phyloP scores from a whole-genome alignment of 2,797 vertebrate genomes.

The Pantherophis vulpinus region DNA sequence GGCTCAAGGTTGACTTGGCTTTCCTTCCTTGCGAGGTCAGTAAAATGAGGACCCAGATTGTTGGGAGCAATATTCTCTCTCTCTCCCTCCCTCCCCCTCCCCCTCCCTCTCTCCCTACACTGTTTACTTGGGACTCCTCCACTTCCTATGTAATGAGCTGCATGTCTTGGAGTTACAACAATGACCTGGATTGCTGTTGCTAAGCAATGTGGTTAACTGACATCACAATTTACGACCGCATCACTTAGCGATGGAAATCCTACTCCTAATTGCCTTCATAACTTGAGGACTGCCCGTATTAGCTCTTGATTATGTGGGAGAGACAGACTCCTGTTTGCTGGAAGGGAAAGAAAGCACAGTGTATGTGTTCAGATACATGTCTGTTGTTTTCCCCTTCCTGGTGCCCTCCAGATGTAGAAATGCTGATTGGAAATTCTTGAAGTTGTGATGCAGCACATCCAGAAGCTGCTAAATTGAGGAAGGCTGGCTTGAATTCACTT shows the following conservation, averaged over 20 bases:
- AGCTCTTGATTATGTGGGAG: neutral
- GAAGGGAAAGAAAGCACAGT: neutral
- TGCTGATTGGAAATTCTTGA: neutral
- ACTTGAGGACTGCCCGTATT: neutral
- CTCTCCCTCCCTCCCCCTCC: neutral
- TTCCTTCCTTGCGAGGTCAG: too few relatives aligned
- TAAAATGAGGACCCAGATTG: neutral
- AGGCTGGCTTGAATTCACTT: neutral
- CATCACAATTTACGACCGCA: neutral
- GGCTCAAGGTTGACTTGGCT: neutral
- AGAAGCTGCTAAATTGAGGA: neutral
- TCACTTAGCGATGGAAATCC: neutral
- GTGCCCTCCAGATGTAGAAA: neutral
- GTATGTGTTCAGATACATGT: neutral
- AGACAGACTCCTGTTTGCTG: neutral
- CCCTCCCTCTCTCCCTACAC: neutral
- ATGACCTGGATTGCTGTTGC: neutral
- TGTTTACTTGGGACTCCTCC: neutral
- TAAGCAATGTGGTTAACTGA: neutral
- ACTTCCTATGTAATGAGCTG: neutral
- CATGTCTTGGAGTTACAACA: neutral
- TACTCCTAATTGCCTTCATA: neutral
- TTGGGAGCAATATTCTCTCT: neutral
- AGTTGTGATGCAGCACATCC: neutral
- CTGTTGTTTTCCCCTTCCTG: neutral